Evolutionary conservation across 2,113 vertebrate species (phyloP).

Genomic region (Candoia aspera): DNA sequence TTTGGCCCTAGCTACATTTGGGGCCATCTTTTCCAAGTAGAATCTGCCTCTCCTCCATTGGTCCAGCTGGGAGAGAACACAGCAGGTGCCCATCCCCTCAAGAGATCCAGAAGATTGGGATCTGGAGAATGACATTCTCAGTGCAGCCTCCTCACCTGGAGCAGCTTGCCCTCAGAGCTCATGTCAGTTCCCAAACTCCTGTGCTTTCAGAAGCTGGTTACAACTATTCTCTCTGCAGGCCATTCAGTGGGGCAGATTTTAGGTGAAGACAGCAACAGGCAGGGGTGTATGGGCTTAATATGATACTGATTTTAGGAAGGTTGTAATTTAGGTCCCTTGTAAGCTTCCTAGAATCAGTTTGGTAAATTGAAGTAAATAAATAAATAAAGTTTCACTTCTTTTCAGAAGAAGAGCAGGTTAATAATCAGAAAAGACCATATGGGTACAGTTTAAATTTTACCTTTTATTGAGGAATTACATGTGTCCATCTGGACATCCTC

Average conservation of each 20-base stretch:
- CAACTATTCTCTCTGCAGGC: too few species aligned
- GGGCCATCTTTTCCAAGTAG: background rate
- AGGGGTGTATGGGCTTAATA: too few species aligned
- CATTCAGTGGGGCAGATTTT: too few species aligned
- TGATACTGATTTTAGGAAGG: too few species aligned
- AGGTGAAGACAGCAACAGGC: too few species aligned
- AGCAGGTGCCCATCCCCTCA: background rate
- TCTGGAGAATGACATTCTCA: background rate
- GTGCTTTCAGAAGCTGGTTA: too few species aligned
- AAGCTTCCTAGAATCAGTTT: too few species aligned
- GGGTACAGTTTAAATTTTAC: background rate
- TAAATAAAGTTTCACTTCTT: background rate
- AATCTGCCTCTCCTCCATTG: background rate
- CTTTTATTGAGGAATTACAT: background rate
- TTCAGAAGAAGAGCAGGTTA: background rate
- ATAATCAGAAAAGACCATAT: background rate
- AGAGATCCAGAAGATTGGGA: background rate
- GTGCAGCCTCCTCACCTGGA: too few species aligned
- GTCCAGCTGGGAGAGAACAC: background rate
- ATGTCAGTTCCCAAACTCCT: too few species aligned
- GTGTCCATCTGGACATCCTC: background rate
- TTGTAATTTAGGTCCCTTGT: too few species aligned
- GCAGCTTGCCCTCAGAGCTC: too few species aligned
- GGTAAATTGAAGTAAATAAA: too few species aligned
- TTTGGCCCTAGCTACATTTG: background rate